These are phyloP conservation scores for Drosophila gaucha DNA, from an alignment of 2,888 invertebrate genomes.

Conservation along the genomic window DNA sequence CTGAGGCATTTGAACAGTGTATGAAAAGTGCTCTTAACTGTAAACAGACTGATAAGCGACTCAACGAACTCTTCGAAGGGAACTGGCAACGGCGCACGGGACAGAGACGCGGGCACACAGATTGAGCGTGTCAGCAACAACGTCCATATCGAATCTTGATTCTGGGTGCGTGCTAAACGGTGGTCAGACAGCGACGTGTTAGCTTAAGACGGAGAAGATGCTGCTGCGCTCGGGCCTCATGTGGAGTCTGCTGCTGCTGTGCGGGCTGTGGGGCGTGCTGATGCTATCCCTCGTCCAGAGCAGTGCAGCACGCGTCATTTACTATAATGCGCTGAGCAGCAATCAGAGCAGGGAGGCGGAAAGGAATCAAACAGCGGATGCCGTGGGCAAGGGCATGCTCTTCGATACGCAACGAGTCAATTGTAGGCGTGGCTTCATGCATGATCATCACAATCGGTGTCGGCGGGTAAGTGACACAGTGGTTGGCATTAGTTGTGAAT, in stretches of 20 bases:
- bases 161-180: constrained; percentile 20
- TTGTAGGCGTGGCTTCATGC: constrained; percentile 54
- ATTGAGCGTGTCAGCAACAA: constrained; percentile 19
- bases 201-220: constrained; percentile 30
- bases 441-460: constrained; percentile 73
- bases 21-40: constrained; percentile 4
- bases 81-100: not conserved
- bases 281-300: constrained; percentile 9
- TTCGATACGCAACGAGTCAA: constrained; percentile 40
- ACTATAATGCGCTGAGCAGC: constrained; percentile 37
- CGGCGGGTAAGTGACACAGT: constrained; percentile 56
- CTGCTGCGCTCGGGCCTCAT: constrained; percentile 14
- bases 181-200: constrained; percentile 13
- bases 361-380: not conserved
- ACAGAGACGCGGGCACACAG: constrained; percentile 1
- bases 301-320: constrained; percentile 54
- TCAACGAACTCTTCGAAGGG: constrained; percentile 1
- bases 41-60: constrained; percentile 36
- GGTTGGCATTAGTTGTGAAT: not conserved
- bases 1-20: not conserved
- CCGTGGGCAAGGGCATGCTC: constrained; percentile 63
- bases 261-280: constrained; percentile 2
- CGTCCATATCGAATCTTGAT: constrained; percentile 6
- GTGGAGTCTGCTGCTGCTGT: constrained; percentile 9
- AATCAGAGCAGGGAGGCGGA: constrained; percentile 27